A percentile compares a stretch with the other conserved stretches of the same genome.
Evolutionary conservation across 2,113 vertebrate species (phyloP).

Genomic region (Entelurus aequoreus): DNA sequence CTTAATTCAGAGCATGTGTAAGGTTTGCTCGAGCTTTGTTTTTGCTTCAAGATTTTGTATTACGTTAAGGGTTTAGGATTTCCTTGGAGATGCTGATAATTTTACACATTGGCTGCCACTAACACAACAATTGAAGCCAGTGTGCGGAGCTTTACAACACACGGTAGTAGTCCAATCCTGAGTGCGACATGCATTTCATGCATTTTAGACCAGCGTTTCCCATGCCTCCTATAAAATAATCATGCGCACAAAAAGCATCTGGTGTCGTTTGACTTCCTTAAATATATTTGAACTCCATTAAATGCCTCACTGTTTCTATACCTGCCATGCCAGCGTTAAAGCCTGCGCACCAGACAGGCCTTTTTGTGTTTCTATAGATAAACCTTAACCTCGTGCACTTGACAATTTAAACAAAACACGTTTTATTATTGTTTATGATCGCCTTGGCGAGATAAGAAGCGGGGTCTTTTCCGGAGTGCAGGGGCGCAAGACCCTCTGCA

Average conservation of each 20-base stretch:
- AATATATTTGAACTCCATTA: neutral
- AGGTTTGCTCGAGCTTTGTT: neutral
- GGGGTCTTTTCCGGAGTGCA: conserved; percentile 28
- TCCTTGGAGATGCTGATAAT: neutral
- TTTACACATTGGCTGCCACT: neutral
- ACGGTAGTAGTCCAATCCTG: neutral
- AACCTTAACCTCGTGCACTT: conserved; percentile 39
- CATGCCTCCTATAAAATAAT: conserved; percentile 18
- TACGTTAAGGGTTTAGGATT: neutral
- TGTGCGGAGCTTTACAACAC: neutral
- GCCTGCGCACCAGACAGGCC: conserved; percentile 1
- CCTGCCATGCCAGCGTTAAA: conserved; percentile 22
- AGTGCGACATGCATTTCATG: conserved; percentile 5
- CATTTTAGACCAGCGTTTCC: conserved; percentile 15
- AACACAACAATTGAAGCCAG: neutral
- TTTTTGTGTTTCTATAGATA: conserved; percentile 30
- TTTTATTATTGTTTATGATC: conserved; percentile 61
- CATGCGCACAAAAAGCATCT: neutral
- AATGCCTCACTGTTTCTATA: conserved; percentile 9
- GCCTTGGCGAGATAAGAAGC: conserved; percentile 45
- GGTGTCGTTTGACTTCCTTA: neutral
- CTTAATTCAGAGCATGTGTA: conserved; percentile 14
- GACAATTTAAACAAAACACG: conserved; percentile 37
- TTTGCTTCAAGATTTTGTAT: neutral
- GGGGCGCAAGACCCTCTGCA: conserved; percentile 19